Evolutionary conservation across 2,888 invertebrate species (phyloP).

Genomic region (Pardosa pseudoannulata): DNA sequence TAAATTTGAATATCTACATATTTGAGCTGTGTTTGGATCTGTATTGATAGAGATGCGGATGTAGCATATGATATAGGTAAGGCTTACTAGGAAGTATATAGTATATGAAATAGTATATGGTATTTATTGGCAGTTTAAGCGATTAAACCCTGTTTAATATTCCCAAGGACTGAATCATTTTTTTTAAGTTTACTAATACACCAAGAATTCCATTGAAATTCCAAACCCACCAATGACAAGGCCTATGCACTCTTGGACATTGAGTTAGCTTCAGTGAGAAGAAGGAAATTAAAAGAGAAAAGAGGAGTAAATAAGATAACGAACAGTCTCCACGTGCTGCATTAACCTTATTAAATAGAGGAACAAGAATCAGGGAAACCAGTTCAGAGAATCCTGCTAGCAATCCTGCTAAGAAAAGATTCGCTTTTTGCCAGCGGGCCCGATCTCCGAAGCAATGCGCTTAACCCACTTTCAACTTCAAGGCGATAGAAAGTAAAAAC

Average conservation of each 20-base stretch:
- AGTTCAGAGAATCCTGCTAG: constrained; percentile 34
- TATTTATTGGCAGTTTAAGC: too few species aligned
- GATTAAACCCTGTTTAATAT: too few species aligned
- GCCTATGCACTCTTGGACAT: background rate
- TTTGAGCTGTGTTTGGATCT: too few species aligned
- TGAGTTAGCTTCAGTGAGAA: background rate
- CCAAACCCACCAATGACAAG: too few species aligned
- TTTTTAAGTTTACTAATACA: too few species aligned
- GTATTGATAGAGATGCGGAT: too few species aligned
- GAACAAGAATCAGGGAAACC: constrained; percentile 38
- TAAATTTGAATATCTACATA: too few species aligned
- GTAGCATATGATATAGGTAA: too few species aligned
- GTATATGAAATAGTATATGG: too few species aligned
- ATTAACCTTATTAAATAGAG: constrained; percentile 49
- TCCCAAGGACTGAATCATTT: too few species aligned
- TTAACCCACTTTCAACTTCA: constrained; percentile 62
- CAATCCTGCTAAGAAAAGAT: constrained; percentile 51
- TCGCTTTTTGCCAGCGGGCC: constrained; percentile 56
- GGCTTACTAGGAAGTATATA: too few species aligned
- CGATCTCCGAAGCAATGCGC: constrained; percentile 36
- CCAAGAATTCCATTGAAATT: too few species aligned
- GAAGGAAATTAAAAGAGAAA: background rate
- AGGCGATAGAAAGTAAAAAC: constrained; percentile 67
- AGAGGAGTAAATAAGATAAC: background rate
- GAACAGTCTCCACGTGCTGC: constrained; percentile 35